Base-by-base conservation (phyloP, 2,888 invertebrate genomes). In the Iselma pallidipennis region DNA sequence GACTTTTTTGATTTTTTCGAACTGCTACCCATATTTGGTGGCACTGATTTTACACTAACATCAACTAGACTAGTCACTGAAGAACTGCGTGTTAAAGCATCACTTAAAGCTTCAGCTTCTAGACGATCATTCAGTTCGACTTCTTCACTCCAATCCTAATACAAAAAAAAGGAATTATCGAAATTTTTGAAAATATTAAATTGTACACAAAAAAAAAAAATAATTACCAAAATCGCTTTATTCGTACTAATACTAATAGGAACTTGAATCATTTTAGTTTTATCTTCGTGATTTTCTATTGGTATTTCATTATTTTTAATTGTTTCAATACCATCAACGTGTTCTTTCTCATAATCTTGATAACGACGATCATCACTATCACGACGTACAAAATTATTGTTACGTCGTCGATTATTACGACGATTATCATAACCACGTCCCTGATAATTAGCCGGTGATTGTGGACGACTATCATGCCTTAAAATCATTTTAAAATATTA, bases 131-230 rank as follows among this genome's bases (percentile, higher is more conserved):
- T 81, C 58, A 83, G 72, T 74, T 87, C 87, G 16, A 87, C 86
- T 76, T 87, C 87, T 76, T 87, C 87, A 66, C 84, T 85, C 87
- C 87, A 87, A 76, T 87, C 86, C 84, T 86, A 65, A n/a, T n/a
- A n/a, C n/a, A n/a, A n/a, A n/a, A n/a, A n/a, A n/a, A 57, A 75
- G 71, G 50, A 66, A 55, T 1, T 25, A 55, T 25, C 4, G 10
- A 16, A 4, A 9, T 37, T 23, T 21, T 45, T 26, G 19, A 28
- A 19, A 48, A 49, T 16, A 16, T 19, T 48, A 31, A 31, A 31
- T 29, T 10, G 23, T 28, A 25, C 12, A 6, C 12, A 28, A 7
- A 25, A 26, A 10, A 29, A 31, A 53, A 28, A 53, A 53, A 29
- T 5, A 29, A 52, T 10, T 55, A 69, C 69, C 66, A 69, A 62